Percentiles rank a stretch among this genome's conserved stretches.
These are phyloP conservation scores for Auanema freiburgensis DNA, from an alignment of 2,888 invertebrate genomes.

Conservation along the genomic window DNA sequence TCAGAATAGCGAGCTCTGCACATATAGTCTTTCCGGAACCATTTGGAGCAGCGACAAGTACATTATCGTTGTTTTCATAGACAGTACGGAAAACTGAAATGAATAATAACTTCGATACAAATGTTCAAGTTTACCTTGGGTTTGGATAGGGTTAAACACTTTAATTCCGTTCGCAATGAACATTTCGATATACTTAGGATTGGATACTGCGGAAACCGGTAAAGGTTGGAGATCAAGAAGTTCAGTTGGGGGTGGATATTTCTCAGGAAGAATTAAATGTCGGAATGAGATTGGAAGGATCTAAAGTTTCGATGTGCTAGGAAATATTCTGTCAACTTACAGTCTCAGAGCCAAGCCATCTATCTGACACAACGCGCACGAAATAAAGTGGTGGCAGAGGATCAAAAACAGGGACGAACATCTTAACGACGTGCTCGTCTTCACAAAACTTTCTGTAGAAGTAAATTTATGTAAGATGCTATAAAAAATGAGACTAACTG, in stretches of 20 bases:
- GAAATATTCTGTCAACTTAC: conserved; percentile 11
- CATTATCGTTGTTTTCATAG: conserved; percentile 90
- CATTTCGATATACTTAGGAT: conserved; percentile 81
- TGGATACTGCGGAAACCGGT: conserved; percentile 85
- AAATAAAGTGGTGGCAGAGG: conserved; percentile 98
- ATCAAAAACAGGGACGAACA: conserved; percentile 97
- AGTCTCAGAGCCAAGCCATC: conserved; percentile 67
- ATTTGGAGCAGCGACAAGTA: conserved; percentile 77
- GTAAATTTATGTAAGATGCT: conserved; percentile 8
- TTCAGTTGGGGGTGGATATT: conserved; percentile 96
- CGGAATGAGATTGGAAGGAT: conserved; percentile 90
- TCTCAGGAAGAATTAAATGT: conserved; percentile 94
- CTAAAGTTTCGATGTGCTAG: conserved; percentile 7
- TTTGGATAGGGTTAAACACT: conserved; percentile 97
- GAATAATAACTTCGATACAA: conserved; percentile 1
- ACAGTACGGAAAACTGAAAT: conserved; percentile 88
- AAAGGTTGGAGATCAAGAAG: conserved; percentile 92
- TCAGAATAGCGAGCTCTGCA: conserved; percentile 90
- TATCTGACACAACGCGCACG: conserved; percentile 72
- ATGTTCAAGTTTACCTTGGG: conserved; percentile 73
- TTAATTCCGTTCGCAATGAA: conserved; percentile 80
- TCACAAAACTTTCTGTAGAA: conserved; percentile 80
- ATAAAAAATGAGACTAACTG: conserved; percentile 54
- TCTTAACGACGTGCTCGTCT: conserved; percentile 94
- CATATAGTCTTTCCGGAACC: conserved; percentile 76